phyloP scores from a whole-genome alignment of 2,113 vertebrate genomes.

The Cariama cristata region DNA sequence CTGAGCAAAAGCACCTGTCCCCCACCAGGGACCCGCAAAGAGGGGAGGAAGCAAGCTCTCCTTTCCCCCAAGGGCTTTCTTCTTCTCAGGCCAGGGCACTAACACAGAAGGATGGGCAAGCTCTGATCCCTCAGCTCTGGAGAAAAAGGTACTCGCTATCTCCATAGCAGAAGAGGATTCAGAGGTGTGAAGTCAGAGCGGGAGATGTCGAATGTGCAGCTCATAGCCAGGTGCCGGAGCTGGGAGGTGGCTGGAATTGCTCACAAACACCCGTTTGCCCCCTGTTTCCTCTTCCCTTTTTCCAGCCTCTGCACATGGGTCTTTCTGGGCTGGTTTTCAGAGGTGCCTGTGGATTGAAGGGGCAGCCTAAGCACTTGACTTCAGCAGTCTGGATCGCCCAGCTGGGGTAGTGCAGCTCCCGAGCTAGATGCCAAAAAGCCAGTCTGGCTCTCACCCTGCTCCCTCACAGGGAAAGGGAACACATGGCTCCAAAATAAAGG shows the following conservation, averaged over 20 bases:
- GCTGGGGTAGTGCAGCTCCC: neutral
- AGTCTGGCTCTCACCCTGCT: neutral
- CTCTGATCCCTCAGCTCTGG: neutral
- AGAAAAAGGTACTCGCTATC: neutral
- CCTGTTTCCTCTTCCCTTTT: neutral
- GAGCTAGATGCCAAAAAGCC: neutral
- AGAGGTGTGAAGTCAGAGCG: neutral
- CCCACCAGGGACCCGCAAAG: neutral
- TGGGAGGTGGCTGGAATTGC: neutral
- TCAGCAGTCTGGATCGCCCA: neutral
- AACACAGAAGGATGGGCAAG: neutral
- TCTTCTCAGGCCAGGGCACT: neutral
- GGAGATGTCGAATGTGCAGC: neutral
- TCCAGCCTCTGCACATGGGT: neutral
- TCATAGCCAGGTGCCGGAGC: neutral
- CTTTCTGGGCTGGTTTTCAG: constrained; percentile 5
- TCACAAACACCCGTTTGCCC: neutral
- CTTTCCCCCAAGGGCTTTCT: neutral
- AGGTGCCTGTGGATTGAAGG: constrained; percentile 28
- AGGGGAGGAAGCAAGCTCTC: neutral
- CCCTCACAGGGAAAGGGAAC: neutral
- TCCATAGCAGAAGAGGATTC: neutral
- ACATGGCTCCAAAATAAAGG: neutral
- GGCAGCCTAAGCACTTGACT: constrained; percentile 39
- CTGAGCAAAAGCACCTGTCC: neutral